Evolutionary conservation across 2,888 invertebrate genomes (phyloP), one percentile per base, ranked within the genome.

Genomic region (Alentia gelatinosa): DNA sequence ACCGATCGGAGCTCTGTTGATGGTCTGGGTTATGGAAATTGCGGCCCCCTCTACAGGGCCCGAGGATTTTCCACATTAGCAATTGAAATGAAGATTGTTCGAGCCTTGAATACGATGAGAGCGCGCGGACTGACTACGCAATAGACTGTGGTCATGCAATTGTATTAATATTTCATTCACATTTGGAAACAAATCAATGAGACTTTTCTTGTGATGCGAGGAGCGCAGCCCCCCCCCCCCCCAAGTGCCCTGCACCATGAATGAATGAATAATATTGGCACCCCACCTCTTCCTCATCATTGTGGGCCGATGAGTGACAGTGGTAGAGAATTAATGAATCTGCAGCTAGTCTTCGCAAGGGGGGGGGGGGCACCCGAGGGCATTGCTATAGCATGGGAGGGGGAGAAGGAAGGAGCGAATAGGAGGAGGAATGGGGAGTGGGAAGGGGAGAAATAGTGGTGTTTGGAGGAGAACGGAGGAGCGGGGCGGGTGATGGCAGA

Each of bases 111-210:
- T 89, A 89, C 89, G 89, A 89, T 50, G 63, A 50, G 63, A 15
- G 89, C 12, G 56, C 30, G 63, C 63, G 89, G 47, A n/a, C 63
- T 56, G 89, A 50, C 56, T 89, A 63, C 89, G 56, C 86, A 86
- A 86, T 86, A 86, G 86, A 86, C 86, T 50, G n/a, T 88, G 89
- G 89, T 89, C 89, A 89, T 89, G 89, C 68, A 89, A 89, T 63
- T 56, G 68, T 89, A 89, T 89, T 89, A 89, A 89, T 89, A 89
- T 89, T 89, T 68, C 89, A 89, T 89, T 39, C 89, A 89, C 89
- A 75, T 89, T 89, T 89, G 50, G 86, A 68, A 74, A 75, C 89
- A 74, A 89, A 89, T 89, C 89, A 89, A 89, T 89, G 68, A 30
- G 33, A 35, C 37, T 39, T 89, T 89, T 89, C 89, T 89, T 89